Percentiles rank a stretch among this genome's conserved stretches.
These are phyloP conservation scores for Cryptocephalus moraei DNA, from an alignment of 2,888 invertebrate genomes.

Conservation along the genomic window DNA sequence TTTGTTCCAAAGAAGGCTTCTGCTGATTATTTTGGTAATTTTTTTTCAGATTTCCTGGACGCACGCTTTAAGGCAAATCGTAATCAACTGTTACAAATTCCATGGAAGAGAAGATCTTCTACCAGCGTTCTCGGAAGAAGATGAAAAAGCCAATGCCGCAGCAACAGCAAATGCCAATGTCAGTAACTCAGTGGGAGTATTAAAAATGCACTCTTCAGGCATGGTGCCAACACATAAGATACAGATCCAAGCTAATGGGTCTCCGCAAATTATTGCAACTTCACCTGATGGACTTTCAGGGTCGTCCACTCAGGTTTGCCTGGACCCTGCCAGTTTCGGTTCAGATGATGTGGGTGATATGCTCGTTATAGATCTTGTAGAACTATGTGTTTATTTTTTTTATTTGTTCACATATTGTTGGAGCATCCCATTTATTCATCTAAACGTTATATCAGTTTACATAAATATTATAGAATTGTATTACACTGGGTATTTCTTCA, in stretches of 20 bases:
- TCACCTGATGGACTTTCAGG: conserved; percentile 42
- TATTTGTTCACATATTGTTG: neutral
- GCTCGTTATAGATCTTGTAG: no score
- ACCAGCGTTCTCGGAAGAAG: conserved; percentile 88
- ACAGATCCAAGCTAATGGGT: conserved; percentile 43
- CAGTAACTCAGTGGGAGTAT: conserved; percentile 40
- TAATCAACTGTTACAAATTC: conserved; percentile 96
- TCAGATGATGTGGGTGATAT: conserved; percentile 58
- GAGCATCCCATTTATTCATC: no score
- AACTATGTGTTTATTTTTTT: neutral
- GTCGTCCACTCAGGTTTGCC: conserved; percentile 62
- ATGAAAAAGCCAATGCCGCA: conserved; percentile 61
- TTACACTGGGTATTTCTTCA: no score
- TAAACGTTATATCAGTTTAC: no score
- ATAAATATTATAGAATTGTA: no score
- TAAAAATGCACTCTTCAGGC: conserved; percentile 41
- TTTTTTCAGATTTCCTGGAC: conserved; percentile 88
- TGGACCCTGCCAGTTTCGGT: conserved; percentile 59
- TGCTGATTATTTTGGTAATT: conserved; percentile 1
- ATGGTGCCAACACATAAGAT: conserved; percentile 39
- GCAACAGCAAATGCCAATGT: conserved; percentile 44
- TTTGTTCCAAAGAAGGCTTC: neutral
- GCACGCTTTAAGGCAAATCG: conserved; percentile 90
- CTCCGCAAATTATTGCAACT: conserved; percentile 41
- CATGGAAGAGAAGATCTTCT: conserved; percentile 92